These are phyloP conservation scores for Panthera leo DNA, from an alignment of 2,113 vertebrate genomes.

Conservation along the genomic window DNA sequence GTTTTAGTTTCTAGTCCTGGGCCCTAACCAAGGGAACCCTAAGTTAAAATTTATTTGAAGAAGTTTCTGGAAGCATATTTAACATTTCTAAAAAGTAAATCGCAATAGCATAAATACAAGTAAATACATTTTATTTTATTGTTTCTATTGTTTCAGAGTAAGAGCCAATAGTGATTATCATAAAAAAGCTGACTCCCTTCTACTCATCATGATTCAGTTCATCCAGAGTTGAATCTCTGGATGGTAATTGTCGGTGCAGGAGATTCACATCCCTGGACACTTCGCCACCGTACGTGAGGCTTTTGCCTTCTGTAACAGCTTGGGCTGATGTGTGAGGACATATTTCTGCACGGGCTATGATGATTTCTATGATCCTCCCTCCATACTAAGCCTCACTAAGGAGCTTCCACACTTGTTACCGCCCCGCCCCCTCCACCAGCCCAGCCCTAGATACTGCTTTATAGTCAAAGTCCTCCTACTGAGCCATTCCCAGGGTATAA, in stretches of 20 bases:
- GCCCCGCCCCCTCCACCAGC: neutral
- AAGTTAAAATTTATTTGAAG: neutral
- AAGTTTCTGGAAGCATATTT: neutral
- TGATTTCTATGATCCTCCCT: neutral
- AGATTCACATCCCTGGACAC: neutral
- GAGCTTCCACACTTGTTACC: accelerated
- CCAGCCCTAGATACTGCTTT: neutral
- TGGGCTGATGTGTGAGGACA: accelerated
- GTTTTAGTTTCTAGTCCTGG: neutral
- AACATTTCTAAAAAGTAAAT: neutral
- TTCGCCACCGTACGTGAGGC: neutral
- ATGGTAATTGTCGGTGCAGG: no score
- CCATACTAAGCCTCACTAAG: neutral
- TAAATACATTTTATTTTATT: neutral
- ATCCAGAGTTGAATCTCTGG: neutral
- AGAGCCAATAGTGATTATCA: neutral
- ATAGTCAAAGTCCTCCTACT: accelerated
- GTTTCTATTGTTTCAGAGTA: neutral
- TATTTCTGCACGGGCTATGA: neutral
- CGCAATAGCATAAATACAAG: neutral
- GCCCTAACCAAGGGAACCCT: neutral
- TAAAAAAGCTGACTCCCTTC: neutral
- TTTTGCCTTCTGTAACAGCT: neutral
- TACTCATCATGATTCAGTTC: neutral
- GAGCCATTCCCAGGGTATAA: neutral